A percentile compares a stretch with the other conserved stretches of the same genome.
phyloP scores from a whole-genome alignment of 2,797 vertebrate species.

The Lagodon rhomboides region DNA sequence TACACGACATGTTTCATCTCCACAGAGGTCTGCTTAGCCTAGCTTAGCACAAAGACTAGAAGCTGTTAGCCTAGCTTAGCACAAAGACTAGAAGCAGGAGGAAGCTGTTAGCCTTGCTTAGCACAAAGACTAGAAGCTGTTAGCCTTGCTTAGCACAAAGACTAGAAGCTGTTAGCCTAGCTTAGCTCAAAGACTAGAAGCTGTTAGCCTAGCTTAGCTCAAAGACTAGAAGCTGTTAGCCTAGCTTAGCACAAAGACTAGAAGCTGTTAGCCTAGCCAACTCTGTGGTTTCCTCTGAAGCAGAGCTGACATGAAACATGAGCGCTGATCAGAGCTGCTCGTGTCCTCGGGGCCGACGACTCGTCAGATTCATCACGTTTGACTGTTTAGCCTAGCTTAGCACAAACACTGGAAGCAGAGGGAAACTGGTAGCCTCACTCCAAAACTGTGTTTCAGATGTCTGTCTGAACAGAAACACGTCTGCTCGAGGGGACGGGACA shows the following conservation, averaged over 20 bases:
- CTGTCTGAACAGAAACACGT: too few relatives aligned
- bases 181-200: constrained; percentile 8
- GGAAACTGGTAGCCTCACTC: background rate
- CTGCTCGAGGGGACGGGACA: too few relatives aligned
- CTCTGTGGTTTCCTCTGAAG: too few relatives aligned
- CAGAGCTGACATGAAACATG: too few relatives aligned
- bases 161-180: background rate
- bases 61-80: too few relatives aligned
- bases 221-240: background rate
- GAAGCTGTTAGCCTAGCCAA: background rate
- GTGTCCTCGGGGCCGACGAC: too few relatives aligned
- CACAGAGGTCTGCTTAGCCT: background rate
- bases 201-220: constrained; percentile 29
- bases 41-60: constrained; percentile 30
- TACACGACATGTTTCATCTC: background rate
- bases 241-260: constrained; percentile 10
- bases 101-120: background rate
- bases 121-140: background rate
- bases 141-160: constrained; percentile 36
- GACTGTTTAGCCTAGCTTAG: constrained; percentile 36
- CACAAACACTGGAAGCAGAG: background rate
- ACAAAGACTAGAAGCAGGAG: background rate
- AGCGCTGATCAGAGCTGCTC: too few relatives aligned
- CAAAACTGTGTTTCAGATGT: too few relatives aligned
- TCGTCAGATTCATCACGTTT: too few relatives aligned